A percentile compares a stretch with the other conserved stretches of the same genome.
These are phyloP conservation scores for Cryptocephalus moraei DNA, from an alignment of 2,888 invertebrate species.

Conservation along the genomic window DNA sequence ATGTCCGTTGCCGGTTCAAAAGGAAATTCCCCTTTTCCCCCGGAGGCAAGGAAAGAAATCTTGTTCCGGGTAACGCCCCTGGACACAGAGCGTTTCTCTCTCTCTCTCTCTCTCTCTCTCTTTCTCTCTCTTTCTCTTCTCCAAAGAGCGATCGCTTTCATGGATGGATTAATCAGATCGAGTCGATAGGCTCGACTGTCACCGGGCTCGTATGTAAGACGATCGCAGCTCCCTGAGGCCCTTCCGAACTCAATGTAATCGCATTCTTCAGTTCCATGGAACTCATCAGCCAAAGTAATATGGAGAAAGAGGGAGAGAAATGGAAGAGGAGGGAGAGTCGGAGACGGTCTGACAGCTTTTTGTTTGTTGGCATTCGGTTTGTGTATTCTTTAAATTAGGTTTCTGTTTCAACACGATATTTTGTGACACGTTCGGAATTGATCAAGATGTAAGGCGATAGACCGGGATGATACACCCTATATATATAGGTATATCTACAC, in stretches of 20 bases:
- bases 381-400: too few relatives aligned
- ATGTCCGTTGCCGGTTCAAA: too few relatives aligned
- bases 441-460: too few relatives aligned
- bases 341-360: too few relatives aligned
- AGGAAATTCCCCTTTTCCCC: too few relatives aligned
- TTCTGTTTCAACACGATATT: too few relatives aligned
- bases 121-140: conserved; percentile 6
- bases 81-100: background rate
- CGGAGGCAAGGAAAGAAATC: background rate
- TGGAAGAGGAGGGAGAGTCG: too few relatives aligned
- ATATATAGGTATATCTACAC: too few relatives aligned
- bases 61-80: background rate
- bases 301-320: background rate
- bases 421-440: too few relatives aligned
- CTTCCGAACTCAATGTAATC: background rate
- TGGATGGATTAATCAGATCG: conserved; percentile 33
- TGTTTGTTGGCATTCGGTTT: too few relatives aligned
- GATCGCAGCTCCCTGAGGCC: conserved; percentile 22
- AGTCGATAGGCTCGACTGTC: conserved; percentile 29
- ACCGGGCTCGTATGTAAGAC: conserved; percentile 29
- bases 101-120: background rate
- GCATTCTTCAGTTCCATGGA: background rate
- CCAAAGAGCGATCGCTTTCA: conserved; percentile 28
- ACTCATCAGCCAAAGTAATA: background rate
- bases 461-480: too few relatives aligned